A percentile compares a stretch with the other conserved stretches of the same genome.
These are phyloP conservation scores for Lagorchestes hirsutus DNA, from an alignment of 2,797 vertebrate species.

Conservation along the genomic window DNA sequence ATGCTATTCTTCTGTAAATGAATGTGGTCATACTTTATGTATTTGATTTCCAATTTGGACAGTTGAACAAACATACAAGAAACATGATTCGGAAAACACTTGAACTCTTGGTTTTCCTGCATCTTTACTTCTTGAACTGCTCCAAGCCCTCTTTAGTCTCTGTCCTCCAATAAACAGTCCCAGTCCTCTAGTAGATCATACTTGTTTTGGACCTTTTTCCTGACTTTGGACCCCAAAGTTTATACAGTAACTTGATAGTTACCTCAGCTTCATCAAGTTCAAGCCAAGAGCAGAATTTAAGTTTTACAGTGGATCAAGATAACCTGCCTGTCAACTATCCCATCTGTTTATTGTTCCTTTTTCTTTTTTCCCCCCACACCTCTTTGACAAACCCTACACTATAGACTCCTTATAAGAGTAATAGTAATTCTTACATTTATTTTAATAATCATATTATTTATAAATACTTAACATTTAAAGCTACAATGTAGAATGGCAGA, in stretches of 20 bases:
- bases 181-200: background rate
- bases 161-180: background rate
- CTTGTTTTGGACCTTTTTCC: background rate
- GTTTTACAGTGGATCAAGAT: background rate
- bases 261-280: background rate
- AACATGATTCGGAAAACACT: background rate
- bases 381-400: background rate
- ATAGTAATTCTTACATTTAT: constrained; percentile 7
- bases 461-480: background rate
- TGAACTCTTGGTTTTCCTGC: background rate
- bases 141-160: background rate
- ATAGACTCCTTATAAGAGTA: constrained; percentile 11
- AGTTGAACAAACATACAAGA: background rate
- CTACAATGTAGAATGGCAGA: background rate
- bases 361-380: background rate
- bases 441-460: constrained; percentile 46
- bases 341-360: constrained; percentile 21
- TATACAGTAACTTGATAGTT: background rate
- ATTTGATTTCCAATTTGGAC: background rate
- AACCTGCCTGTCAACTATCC: background rate
- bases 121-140: background rate
- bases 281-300: background rate
- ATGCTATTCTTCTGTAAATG: background rate
- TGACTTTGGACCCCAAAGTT: background rate
- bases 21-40: background rate